phyloP scores from a whole-genome alignment of 2,113 vertebrate genomes.

The Gopherus flavomarginatus region DNA sequence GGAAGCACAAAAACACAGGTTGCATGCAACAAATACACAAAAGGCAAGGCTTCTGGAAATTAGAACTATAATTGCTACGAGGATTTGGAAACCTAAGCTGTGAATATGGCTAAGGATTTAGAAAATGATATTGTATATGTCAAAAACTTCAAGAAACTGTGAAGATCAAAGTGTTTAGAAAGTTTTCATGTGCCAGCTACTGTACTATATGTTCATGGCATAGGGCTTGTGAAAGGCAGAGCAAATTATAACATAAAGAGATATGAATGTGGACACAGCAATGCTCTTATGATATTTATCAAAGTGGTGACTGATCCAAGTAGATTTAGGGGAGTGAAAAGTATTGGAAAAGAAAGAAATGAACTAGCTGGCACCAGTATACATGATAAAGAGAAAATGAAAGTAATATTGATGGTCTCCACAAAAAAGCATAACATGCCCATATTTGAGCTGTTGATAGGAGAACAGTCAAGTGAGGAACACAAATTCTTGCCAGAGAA shows the following conservation, averaged over 20 bases:
- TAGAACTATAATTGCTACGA: background rate
- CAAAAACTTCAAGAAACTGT: background rate
- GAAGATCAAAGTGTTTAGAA: background rate
- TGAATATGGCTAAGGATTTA: background rate
- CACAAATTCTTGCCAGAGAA: constrained; percentile 36
- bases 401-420: constrained; percentile 34
- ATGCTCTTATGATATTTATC: background rate
- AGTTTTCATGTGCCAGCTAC: background rate
- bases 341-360: constrained; percentile 19
- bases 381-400: constrained; percentile 26
- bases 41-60: background rate
- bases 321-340: constrained; percentile 37
- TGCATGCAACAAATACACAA: background rate
- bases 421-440: background rate
- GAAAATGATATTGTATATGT: background rate
- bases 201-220: rapidly evolving
- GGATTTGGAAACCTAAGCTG: background rate
- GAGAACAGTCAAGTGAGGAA: constrained; percentile 48
- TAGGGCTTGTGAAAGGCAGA: background rate
- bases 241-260: background rate
- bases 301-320: constrained; percentile 12
- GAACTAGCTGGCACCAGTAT: background rate
- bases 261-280: background rate
- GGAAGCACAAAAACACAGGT: background rate
- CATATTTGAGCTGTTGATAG: background rate